Evolutionary conservation across 1,140 invertebrate species (phyloP), one percentile per base, ranked within the genome.

Genomic region (Zaprionus gabonicus): DNA sequence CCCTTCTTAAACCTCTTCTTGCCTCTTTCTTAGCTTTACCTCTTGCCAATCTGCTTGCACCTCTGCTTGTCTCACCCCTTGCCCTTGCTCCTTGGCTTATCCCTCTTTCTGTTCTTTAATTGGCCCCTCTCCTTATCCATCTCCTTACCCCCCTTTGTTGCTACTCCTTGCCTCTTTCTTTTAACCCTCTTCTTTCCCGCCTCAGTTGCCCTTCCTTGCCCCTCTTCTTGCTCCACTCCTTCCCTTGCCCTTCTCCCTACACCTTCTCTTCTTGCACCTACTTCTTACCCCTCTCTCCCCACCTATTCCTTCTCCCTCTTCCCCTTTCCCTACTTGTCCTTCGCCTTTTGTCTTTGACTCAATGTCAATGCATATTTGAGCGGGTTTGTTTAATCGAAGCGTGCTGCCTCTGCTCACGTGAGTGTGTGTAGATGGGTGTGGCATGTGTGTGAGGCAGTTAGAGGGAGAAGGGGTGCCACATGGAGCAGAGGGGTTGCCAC

Each of bases 331-430:
- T 55, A 59, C 31, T 46, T 28, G 12, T 55, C 36, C 38, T 28
- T n/a, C 46, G 15, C 17, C 60, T 28, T 63, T 76, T 78, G 83
- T 79, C 84, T 88, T 87, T 81, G 83, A 71, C 71, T 73, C 83
- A 88, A 87, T 87, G 83, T 88, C 83, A 88, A 58, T 87, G 83
- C 83, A 87, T 87, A 87, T 87, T 88, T 84, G 78, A 84, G 74
- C 34, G 68, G 83, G 78, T 87, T 87, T 87, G 83, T 87, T 87
- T 88, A 87, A 87, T 87, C 83, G 83, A 87, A 87, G 80, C 75
- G 84, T 66, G 74, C 78, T 77, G 34, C 59, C 34, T 65, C 7
- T 38, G 55, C 17, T 13, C 53, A 34, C 49, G 34, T 60, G 44
- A 41, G 13, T 68, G 53, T 15, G 53, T 23, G 34, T 20, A 23